Conservation (phyloP, 2,113 vertebrate genomes). For the Notothenia coriiceps region DNA sequence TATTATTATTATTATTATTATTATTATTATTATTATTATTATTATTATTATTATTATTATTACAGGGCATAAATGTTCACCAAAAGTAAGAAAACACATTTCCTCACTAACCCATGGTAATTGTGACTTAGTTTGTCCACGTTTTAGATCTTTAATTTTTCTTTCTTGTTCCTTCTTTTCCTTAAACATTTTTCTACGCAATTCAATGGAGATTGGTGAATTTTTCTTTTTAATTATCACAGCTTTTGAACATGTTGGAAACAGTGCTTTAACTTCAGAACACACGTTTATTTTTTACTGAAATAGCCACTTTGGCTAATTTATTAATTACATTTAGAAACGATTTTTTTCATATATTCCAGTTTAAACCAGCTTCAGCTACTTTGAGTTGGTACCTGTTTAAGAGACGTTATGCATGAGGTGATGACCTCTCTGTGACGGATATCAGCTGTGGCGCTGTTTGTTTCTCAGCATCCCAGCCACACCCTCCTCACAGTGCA, state of each 20-base stretch:
- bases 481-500: slow-evolving; percentile 64
- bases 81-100: no score
- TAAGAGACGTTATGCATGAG: not conserved
- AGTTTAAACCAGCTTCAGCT: not conserved
- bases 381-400: not conserved
- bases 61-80: no score
- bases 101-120: not conserved
- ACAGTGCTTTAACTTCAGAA: not conserved
- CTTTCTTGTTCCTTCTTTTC: no score
- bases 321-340: not conserved
- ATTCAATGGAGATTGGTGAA: not conserved
- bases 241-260: no score
- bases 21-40: no score
- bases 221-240: not conserved
- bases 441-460: slow-evolving; percentile 41
- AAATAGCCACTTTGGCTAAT: not conserved
- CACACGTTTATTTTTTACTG: not conserved
- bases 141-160: no score
- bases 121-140: not conserved
- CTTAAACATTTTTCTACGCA: not conserved
- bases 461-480: slow-evolving; percentile 40
- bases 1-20: no score
- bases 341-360: not conserved
- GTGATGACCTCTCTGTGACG: slow-evolving; percentile 12
- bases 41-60: no score